Evolutionary conservation across 2,113 vertebrate species (phyloP).

Genomic region (Hylia prasina): DNA sequence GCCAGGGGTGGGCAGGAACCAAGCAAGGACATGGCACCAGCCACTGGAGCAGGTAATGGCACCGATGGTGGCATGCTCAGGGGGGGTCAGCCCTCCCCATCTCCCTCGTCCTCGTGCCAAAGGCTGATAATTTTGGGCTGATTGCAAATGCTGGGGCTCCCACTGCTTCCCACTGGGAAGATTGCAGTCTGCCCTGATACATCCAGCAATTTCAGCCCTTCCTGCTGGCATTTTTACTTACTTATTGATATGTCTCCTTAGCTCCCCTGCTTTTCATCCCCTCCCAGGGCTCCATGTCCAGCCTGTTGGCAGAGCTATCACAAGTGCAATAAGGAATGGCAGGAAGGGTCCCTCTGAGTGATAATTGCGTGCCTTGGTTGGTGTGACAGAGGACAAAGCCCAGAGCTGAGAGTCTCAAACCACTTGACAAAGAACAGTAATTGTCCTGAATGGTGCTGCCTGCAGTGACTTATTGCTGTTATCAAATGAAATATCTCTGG

Average conservation of each 20-base stretch:
- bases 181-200: background rate
- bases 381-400: constrained; percentile 38
- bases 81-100: background rate
- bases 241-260: background rate
- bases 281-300: background rate
- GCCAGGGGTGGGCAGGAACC: background rate
- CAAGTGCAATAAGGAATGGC: constrained; percentile 26
- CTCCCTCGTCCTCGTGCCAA: background rate
- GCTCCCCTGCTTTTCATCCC: background rate
- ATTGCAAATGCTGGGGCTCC: background rate
- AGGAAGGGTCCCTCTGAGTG: constrained; percentile 31
- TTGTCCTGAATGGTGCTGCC: background rate
- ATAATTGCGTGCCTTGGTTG: constrained; percentile 55
- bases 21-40: background rate
- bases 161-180: background rate
- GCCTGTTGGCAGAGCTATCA: background rate
- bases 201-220: background rate
- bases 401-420: constrained; percentile 29
- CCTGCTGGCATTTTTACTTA: background rate
- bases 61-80: background rate
- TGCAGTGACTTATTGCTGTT: constrained; percentile 28
- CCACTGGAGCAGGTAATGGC: background rate
- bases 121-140: background rate
- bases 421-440: constrained; percentile 47
- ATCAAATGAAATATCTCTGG: constrained; percentile 15